Evolutionary conservation across 2,888 invertebrate genomes (phyloP), one percentile per base, ranked within the genome.

Genomic region (Drosophila ustulata): DNA sequence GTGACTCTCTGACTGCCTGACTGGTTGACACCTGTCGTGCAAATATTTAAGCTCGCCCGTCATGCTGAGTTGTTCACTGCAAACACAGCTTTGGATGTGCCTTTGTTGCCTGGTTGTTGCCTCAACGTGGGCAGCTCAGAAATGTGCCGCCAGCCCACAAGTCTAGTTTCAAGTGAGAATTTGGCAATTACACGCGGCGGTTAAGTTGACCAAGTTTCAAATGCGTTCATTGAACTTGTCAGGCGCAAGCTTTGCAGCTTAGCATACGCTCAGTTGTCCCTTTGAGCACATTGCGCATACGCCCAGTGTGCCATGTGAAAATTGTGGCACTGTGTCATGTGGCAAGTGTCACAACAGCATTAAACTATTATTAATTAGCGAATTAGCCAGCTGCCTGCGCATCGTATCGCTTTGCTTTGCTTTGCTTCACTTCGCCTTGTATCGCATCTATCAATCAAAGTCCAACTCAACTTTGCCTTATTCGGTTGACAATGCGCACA

Each of bases 1-100:
- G 55, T 79, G 72, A 66, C 62, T 41, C 13, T 13, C 39, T 39
- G 39, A 66, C 62, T 41, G 39, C 2, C 7, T 18, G 39, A 59
- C 62, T 59, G 58, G 62, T 66, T 86, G 82, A 82, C 82, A 82
- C 87, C 82, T 82, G 82, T 80, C 76, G 71, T 71, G 62, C 45
- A 85, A 79, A 81, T 81, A 70, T 69, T 66, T 69, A 45, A 53
- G 69, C 59, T 63, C 53, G 32, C 34, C 41, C 37, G 66, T 72
- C 73, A 65, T 59, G 59, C 34, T 50, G 58, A 71, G 55, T 57
- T 41, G 53, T 32, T 32, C 9, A 39, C 7, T 43, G 43, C 57
- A 72, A 58, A 55, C 62, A 58, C 58, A 66, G 68, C 68, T 77
- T 73, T 46, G 45, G 66, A 61, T 66, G 71, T 61, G 59, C 32